phyloP scores from a whole-genome alignment of 2,888 invertebrate species.

The Pammene fasciana region DNA sequence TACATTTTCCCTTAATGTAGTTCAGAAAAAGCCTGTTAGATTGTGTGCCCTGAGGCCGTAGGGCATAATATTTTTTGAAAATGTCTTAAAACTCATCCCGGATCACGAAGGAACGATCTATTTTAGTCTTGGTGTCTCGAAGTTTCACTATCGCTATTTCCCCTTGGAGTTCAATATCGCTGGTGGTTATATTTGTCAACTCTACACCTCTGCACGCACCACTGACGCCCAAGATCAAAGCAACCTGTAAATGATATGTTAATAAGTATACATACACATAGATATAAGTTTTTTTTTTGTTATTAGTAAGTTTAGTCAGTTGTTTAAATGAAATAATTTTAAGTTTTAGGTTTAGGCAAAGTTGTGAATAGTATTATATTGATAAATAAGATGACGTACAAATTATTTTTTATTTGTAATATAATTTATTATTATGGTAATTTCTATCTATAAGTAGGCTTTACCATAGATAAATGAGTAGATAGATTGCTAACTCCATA shows the following conservation, averaged over 20 bases:
- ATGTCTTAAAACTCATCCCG: conserved; percentile 29
- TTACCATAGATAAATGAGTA: no score
- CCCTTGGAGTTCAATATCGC: conserved; percentile 15
- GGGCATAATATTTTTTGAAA: conserved; percentile 34
- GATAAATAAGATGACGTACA: no score
- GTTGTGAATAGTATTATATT: no score
- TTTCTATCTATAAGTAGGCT: no score
- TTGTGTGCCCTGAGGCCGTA: conserved; percentile 26
- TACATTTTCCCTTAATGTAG: conserved; percentile 37
- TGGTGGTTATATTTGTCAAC: conserved; percentile 16
- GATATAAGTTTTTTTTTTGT: no score
- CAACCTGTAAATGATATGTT: conserved; percentile 23
- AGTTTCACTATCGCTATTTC: conserved; percentile 32
- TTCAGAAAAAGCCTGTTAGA: conserved; percentile 38
- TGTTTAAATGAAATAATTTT: no score
- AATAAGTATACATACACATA: no score
- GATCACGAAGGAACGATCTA: conserved; percentile 34
- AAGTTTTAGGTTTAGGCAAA: no score
- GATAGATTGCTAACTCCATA: no score
- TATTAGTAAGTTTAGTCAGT: no score
- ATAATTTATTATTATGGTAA: background rate
- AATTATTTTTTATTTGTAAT: no score
- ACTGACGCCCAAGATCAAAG: conserved; percentile 7
- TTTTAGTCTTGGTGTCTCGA: conserved; percentile 36
- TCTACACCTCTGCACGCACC: conserved; percentile 16